These are phyloP conservation scores for Cryptophagus acutangulus DNA, from an alignment of 2,888 invertebrate species.

Conservation along the genomic window DNA sequence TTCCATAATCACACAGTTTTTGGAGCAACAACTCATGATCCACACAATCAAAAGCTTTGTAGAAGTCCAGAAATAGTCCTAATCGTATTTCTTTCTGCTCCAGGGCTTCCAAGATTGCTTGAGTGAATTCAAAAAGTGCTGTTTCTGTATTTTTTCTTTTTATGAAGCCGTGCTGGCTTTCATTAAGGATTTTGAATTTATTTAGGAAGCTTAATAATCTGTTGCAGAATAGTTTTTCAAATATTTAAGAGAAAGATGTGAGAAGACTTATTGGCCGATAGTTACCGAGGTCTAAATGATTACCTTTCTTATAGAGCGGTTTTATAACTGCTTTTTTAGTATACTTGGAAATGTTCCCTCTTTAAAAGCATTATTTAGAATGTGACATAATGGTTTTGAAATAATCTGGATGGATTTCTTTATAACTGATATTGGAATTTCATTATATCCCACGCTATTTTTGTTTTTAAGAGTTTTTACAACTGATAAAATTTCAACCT, in stretches of 20 bases:
- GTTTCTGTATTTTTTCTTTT: background rate
- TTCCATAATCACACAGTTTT: conserved; percentile 1
- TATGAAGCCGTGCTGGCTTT: conserved; percentile 2
- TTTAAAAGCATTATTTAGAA: background rate
- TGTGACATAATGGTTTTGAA: background rate
- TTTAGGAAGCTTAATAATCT: no score
- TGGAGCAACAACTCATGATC: conserved; percentile 1
- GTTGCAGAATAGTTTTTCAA: background rate
- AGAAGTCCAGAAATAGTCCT: conserved; percentile 4
- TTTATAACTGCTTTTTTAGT: background rate
- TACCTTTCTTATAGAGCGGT: background rate
- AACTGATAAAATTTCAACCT: background rate
- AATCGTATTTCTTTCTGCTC: background rate
- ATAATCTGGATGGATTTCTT: background rate
- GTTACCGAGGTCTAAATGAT: background rate
- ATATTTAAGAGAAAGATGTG: background rate
- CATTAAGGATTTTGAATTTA: background rate
- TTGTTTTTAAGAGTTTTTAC: background rate
- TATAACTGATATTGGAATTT: background rate
- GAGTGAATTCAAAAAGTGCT: conserved; percentile 1
- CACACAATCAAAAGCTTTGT: conserved; percentile 6
- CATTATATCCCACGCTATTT: background rate
- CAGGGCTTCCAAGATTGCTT: background rate
- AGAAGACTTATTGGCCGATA: background rate
- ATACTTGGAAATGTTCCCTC: background rate